Evolutionary conservation across 2,888 invertebrate species (phyloP), one percentile per base, ranked within the genome.

Genomic region (Arctia plantaginis): DNA sequence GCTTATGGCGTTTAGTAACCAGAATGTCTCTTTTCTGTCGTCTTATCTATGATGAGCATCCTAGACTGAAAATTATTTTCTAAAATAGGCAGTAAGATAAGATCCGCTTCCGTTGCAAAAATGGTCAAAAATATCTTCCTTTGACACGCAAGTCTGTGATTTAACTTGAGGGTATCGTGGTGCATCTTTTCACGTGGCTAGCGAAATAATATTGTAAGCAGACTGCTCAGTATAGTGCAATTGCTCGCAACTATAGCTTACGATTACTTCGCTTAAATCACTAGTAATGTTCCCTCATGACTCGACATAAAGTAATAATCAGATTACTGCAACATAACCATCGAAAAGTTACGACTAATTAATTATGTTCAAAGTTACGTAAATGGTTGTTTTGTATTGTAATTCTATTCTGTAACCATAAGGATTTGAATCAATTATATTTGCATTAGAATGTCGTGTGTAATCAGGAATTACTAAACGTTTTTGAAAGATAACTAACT

Each of bases 401-500:
- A 55, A 72, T 51, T 66, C 35, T 55, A 66, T 67, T 72, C n/a
- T 70, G 23, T 62, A 27, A 23, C 10, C 20, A 15, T 12, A 47
- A 71, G 39, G 15, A 70, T 51, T 51, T 66, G n/a, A 27, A 18
- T 44, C 64, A 64, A 65, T 71, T 20, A 35, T 33, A 35, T 71
- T 65, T 33, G 18, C 64, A 35, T 71, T 71, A 65, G 47, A 71
- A 71, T 65, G 65, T 51, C 3, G 47, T 66, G 20, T 23, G 23
- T 30, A 62, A 44, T 41, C 27, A 30, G 15, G 6, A 23, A n/a
- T 33, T 65, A 70, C n/a, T 55, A 13, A 41, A 39, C 3, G n/a
- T 35, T 41, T 27, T 65, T 2, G 15, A 51, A 69, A 69, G 23
- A 62, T 62, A 59, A 27, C 10, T 6, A 23, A 7, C 30, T n/a